These are phyloP conservation scores for Helicoverpa assulta DNA, from an alignment of 2,888 invertebrate genomes.

Conservation along the genomic window DNA sequence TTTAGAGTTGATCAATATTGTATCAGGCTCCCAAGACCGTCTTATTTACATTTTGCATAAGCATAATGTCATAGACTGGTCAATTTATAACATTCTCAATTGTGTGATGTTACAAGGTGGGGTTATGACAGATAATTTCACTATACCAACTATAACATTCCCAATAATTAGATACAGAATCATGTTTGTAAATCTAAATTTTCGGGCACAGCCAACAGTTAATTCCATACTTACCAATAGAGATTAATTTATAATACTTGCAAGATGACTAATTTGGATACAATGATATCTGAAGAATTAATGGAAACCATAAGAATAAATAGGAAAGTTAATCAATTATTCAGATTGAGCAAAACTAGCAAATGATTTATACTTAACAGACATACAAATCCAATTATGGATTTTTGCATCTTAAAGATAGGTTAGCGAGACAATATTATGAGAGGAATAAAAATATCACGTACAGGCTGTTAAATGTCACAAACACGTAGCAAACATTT, in stretches of 20 bases:
- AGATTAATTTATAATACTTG: constrained; percentile 73
- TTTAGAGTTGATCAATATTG: constrained; percentile 69
- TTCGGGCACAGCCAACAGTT: constrained; percentile 83
- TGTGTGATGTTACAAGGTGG: constrained; percentile 29
- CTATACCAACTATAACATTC: constrained; percentile 49
- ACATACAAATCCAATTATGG: constrained; percentile 27
- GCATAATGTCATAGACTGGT: constrained; percentile 62
- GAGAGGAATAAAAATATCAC: constrained; percentile 56
- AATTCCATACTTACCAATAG: constrained; percentile 78
- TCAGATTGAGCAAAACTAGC: constrained; percentile 57
- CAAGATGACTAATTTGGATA: constrained; percentile 62
- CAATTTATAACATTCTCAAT: constrained; percentile 43
- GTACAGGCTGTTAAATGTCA: constrained; percentile 57
- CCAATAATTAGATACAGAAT: constrained; percentile 60
- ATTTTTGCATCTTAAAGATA: constrained; percentile 38
- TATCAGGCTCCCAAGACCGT: constrained; percentile 55
- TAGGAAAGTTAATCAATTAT: constrained; percentile 41
- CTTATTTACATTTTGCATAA: constrained; percentile 65
- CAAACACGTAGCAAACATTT: constrained; percentile 66
- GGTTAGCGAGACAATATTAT: constrained; percentile 52
- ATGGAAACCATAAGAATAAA: constrained; percentile 48
- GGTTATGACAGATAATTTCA: constrained; percentile 35
- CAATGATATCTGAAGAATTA: constrained; percentile 55
- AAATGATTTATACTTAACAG: constrained; percentile 42
- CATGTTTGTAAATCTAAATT: constrained; percentile 63